Base-by-base conservation (phyloP, 2,797 vertebrate genomes). In the Falco berigora region DNA sequence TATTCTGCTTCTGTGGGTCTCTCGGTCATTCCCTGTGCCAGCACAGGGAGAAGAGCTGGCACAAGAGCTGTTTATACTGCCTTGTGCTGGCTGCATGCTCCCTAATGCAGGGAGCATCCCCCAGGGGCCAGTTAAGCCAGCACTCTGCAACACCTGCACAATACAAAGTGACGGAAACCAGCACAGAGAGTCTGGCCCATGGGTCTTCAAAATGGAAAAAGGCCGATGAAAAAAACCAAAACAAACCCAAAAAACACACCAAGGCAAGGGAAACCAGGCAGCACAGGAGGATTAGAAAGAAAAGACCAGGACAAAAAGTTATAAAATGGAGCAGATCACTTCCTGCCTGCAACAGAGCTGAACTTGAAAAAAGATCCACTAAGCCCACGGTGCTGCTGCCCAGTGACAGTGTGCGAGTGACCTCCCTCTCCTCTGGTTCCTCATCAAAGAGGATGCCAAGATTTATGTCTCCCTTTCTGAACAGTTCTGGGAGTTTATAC, bases 81-180 rank as follows among this genome's bases (percentile, higher is more conserved):
- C 68, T 92, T 73, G 71, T 4, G 2, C 67, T 68, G 80, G 47
- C 87, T 92, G 61, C 88, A 71, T 3, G 83, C 58, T 94, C 88
- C 47, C 49, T 59, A 1, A 1, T 2, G 7, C 14, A 17, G 44
- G 56, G 78, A 92, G 40, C 71, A 61, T 73, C 67, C 92, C 84
- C 64, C 0, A 0, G 46, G 86, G 89, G 28, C 87, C 63, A 73
- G 71, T 96, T 90, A 93, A 92, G 34, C 63, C 93, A n/a, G 38
- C 1, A 6, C 50, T 86, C 74, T 88, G 92, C 77, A 95, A 79
- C 96, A 97, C 96, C 95, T 97, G 94, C 95, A 90, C 92, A 94
- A 92, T 53, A 89, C 88, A 89, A 95, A 95, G 88, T 89, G 90
- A 85, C 2, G 73, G 88, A 96, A 96, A 95, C 47, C 94, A 82